These are phyloP conservation scores for Drosophila willistoni DNA, from an alignment of 1,140 invertebrate species.

Conservation along the genomic window DNA sequence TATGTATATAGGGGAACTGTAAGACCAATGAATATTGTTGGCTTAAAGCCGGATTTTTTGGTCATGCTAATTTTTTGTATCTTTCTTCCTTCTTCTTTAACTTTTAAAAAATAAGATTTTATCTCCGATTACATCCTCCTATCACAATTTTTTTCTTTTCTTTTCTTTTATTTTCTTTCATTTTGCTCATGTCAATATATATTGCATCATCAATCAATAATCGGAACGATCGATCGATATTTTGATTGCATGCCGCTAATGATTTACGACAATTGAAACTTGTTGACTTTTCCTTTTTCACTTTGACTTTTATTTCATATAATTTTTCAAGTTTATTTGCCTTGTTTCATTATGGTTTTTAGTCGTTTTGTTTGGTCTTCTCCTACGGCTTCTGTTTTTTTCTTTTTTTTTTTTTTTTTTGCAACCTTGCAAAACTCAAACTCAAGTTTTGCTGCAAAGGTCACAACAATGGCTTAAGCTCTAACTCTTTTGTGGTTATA, in stretches of 20 bases:
- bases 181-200: too few relatives aligned
- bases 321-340: constrained; percentile 61
- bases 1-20: constrained; percentile 49
- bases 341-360: constrained; percentile 51
- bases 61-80: constrained; percentile 63
- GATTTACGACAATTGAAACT: constrained; percentile 27
- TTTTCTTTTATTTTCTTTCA: constrained; percentile 18
- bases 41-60: constrained; percentile 39
- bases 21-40: constrained; percentile 4
- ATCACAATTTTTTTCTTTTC: constrained; percentile 70
- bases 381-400: not conserved
- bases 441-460: constrained; percentile 49
- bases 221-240: constrained; percentile 18
- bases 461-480: constrained; percentile 59
- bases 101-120: constrained; percentile 34
- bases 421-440: constrained; percentile 61
- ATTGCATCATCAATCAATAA: constrained; percentile 8
- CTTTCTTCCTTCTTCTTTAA: not conserved
- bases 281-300: constrained; percentile 24
- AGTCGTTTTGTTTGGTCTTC: constrained; percentile 10
- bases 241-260: constrained; percentile 66
- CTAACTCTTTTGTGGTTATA: not conserved
- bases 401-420: constrained; percentile 25
- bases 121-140: constrained; percentile 63
- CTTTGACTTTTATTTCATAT: constrained; percentile 1